Evolutionary conservation across 2,888 invertebrate genomes (phyloP).

Genomic region (Drosophila prostipennis): DNA sequence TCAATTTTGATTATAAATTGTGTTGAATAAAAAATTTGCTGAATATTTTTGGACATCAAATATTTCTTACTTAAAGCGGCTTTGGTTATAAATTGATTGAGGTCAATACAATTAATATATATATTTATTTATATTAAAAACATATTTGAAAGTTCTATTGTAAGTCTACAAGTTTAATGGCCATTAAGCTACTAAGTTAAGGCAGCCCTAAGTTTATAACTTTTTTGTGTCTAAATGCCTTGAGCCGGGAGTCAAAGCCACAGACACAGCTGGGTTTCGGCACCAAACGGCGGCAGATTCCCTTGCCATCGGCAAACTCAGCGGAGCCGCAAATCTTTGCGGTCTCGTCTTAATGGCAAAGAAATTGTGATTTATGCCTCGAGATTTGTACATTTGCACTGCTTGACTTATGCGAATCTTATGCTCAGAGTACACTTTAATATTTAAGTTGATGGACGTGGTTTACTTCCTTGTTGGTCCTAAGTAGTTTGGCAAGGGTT

Average conservation of each 20-base stretch:
- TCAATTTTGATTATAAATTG: no score
- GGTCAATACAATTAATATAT: no score
- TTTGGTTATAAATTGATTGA: no score
- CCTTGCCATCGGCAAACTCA: slow-evolving; percentile 66
- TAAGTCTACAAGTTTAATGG: neutral
- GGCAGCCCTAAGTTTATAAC: slow-evolving; percentile 13
- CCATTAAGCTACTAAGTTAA: neutral
- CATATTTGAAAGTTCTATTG: neutral
- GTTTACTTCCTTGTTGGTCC: slow-evolving; percentile 52
- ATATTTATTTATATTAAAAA: no score
- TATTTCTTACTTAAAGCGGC: no score
- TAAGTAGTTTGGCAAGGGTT: slow-evolving; percentile 8
- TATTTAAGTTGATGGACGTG: slow-evolving; percentile 34
- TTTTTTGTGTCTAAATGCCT: slow-evolving; percentile 9
- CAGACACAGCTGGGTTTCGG: slow-evolving; percentile 27
- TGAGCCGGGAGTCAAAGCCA: slow-evolving; percentile 15
- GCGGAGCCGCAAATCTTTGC: slow-evolving; percentile 76
- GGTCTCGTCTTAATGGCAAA: slow-evolving; percentile 78
- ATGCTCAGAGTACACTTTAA: slow-evolving; percentile 24
- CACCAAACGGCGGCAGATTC: slow-evolving; percentile 36
- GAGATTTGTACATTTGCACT: slow-evolving; percentile 47
- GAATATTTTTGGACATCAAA: no score
- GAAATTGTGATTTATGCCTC: slow-evolving; percentile 64
- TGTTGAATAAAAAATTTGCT: no score
- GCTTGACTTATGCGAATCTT: slow-evolving; percentile 21